phyloP scores from a whole-genome alignment of 2,797 vertebrate species.

The Smutsia gigantea region DNA sequence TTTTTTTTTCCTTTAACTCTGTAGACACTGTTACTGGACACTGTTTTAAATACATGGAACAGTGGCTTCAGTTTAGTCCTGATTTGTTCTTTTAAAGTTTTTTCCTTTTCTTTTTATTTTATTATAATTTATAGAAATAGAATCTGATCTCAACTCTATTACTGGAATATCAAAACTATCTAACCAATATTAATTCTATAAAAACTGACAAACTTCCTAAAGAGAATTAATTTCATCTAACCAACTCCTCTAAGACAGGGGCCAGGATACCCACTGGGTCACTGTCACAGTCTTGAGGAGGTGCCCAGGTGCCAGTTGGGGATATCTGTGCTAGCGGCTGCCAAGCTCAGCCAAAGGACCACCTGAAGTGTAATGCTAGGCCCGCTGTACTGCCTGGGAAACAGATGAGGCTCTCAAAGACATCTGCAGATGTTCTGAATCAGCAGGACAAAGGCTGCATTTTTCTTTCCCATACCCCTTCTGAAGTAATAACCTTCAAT shows the following conservation, averaged over 20 bases:
- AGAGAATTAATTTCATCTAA: background rate
- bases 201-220: background rate
- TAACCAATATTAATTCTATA: constrained; percentile 4
- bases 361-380: background rate
- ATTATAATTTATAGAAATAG: constrained; percentile 18
- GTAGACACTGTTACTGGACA: background rate
- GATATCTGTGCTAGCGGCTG: background rate
- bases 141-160: constrained; percentile 33
- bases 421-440: background rate
- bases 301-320: background rate
- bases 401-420: background rate
- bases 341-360: background rate
- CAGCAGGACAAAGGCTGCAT: background rate
- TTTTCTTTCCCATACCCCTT: background rate
- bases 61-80: background rate
- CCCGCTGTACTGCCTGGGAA: background rate
- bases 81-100: constrained; percentile 11
- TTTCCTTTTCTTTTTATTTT: constrained; percentile 34
- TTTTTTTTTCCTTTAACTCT: background rate
- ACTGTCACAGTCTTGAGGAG: background rate
- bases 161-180: constrained; percentile 34
- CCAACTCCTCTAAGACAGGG: background rate
- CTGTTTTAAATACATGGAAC: background rate
- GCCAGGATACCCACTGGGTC: background rate
- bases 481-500: background rate